Base-by-base conservation (phyloP, 1,140 invertebrate species). In the Dreissena polymorpha region DNA sequence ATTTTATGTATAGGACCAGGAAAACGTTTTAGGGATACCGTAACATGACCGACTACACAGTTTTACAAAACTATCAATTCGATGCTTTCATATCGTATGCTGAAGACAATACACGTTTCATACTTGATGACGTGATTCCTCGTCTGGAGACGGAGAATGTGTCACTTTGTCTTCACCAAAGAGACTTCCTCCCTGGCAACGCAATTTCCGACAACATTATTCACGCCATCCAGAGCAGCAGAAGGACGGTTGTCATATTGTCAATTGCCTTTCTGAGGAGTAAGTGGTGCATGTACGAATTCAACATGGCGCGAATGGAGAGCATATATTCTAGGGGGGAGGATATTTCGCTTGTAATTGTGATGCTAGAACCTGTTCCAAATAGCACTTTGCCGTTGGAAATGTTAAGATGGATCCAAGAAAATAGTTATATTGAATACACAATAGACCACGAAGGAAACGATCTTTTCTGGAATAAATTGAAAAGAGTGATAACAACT, bases 231-330 rank as follows among this genome's bases (percentile, higher is more conserved):
- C 93, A 94, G n/a, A 91, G 93, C 64, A 95, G 95, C 88, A 93
- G 94, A 64, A 94, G 94, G 89, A 94, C 95, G n/a, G 90, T 96
- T 55, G 90, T 95, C 39, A 89, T 96, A 14, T 93, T 96, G 50
- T 95, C 94, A 77, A 93, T 95, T 84, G 92, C 93, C 67, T 95
- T 95, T 89, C 93, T 94, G 0, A 94, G 94, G 79, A 95, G 95
- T n/a, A 94, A 95, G 29, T 96, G 95, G 95, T 96, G 95, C 87
- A 86, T 94, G 53, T 95, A 72, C 50, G 78, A 80, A 49, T 72
- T 80, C 12, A 68, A 80, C 21, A 80, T 80, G 68, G 78, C 69
- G 10, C 21, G 78, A 64, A 71, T 80, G 78, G 78, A 80, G 72
- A 71, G 78, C 51, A 71, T 80, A 21, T 80, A 72, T 21, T 71